phyloP scores from a whole-genome alignment of 1,140 invertebrate genomes.

The Lasaia peninsularis region DNA sequence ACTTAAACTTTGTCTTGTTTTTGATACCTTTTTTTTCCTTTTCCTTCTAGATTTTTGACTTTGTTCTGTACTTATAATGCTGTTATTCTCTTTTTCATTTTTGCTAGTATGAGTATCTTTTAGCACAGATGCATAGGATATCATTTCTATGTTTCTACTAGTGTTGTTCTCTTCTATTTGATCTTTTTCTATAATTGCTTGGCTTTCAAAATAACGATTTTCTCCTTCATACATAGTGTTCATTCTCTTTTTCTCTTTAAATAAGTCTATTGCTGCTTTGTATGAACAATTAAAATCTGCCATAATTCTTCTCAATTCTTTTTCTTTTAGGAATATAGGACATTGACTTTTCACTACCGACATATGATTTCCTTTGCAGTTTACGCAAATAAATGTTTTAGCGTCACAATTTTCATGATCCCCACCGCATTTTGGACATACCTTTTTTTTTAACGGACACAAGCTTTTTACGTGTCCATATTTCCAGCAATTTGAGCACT shows the following conservation, averaged over 20 bases:
- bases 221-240: not conserved
- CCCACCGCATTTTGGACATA: too few relatives aligned
- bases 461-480: constrained; percentile 10
- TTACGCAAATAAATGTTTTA: not conserved
- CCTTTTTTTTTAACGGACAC: not conserved
- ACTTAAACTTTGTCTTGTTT: not conserved
- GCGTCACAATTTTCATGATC: too few relatives aligned
- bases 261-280: not conserved
- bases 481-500: constrained; percentile 17
- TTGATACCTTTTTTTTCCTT: not conserved
- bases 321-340: not conserved
- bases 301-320: not conserved
- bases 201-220: not conserved
- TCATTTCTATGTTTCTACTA: too few relatives aligned
- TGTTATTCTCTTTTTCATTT: not conserved
- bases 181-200: too few relatives aligned
- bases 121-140: too few relatives aligned
- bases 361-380: not conserved
- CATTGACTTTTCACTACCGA: not conserved
- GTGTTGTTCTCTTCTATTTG: too few relatives aligned
- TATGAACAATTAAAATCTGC: not conserved
- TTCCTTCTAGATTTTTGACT: not conserved
- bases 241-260: constrained; percentile 1
- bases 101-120: not conserved
- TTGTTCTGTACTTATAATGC: not conserved